Percentiles rank a stretch among this genome's conserved stretches.
phyloP scores from a whole-genome alignment of 2,113 vertebrate species.

The Garra rufa region DNA sequence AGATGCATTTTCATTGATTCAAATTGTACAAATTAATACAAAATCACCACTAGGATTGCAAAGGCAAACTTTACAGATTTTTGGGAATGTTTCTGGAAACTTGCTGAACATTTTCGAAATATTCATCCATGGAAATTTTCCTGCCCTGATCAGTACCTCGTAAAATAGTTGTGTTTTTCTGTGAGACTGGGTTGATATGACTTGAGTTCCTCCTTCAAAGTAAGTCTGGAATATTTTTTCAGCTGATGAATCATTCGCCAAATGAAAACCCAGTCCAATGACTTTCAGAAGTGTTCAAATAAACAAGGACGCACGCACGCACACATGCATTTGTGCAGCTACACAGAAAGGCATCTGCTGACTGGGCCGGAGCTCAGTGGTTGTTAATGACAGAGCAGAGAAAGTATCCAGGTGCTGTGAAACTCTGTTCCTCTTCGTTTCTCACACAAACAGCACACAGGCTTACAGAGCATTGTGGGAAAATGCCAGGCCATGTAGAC shows the following conservation, averaged over 20 bases:
- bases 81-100: background rate
- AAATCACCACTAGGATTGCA: too few relatives aligned
- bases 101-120: background rate
- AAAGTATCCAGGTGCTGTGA: constrained; percentile 43
- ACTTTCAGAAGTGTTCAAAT: constrained; percentile 8
- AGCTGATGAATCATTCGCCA: background rate
- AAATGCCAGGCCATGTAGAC: background rate
- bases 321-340: constrained; percentile 13
- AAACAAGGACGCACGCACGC: constrained; percentile 4
- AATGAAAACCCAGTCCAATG: background rate
- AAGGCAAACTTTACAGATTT: too few relatives aligned
- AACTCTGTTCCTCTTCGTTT: background rate
- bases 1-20: too few relatives aligned
- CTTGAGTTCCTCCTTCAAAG: background rate
- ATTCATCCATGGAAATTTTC: background rate
- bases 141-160: background rate
- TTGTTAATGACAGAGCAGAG: constrained; percentile 49
- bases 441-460: constrained; percentile 2
- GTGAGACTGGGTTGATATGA: background rate
- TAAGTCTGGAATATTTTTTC: background rate
- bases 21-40: too few relatives aligned
- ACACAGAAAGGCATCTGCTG: constrained; percentile 21
- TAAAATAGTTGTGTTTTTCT: background rate
- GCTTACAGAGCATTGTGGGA: constrained; percentile 29
- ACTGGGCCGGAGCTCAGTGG: constrained; percentile 32